phyloP scores from a whole-genome alignment of 92 coral and sea anemone species.

The Umimayanthus kanabou region DNA sequence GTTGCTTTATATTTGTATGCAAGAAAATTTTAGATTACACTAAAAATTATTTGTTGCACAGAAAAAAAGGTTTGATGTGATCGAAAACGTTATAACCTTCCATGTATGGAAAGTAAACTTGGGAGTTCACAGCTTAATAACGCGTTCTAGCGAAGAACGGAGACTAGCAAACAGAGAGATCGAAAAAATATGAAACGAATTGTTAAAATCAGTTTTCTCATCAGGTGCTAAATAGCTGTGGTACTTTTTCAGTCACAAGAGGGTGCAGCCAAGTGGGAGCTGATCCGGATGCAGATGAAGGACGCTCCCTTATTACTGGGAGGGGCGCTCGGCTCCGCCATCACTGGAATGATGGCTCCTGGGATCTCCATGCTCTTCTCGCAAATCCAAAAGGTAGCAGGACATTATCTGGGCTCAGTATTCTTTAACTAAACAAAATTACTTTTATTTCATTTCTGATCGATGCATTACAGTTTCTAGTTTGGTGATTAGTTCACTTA shows the following conservation, averaged over 20 bases:
- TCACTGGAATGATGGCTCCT: slow-evolving; percentile 95
- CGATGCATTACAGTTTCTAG: not conserved
- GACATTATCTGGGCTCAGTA: not conserved
- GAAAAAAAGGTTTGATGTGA: too few relatives aligned
- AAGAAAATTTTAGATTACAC: too few relatives aligned
- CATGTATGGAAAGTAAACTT: too few relatives aligned
- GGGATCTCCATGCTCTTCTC: slow-evolving; percentile 86
- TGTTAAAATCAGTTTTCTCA: too few relatives aligned
- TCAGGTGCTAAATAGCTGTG: not conserved
- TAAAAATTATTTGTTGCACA: too few relatives aligned
- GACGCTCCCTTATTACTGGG: slow-evolving; percentile 85
- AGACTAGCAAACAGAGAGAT: too few relatives aligned
- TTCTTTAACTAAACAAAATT: too few relatives aligned
- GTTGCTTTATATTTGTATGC: too few relatives aligned
- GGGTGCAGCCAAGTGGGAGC: slow-evolving; percentile 66
- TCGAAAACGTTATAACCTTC: too few relatives aligned
- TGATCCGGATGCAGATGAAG: slow-evolving; percentile 67
- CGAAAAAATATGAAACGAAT: too few relatives aligned
- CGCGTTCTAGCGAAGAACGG: too few relatives aligned
- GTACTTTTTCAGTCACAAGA: slow-evolving; percentile 55
- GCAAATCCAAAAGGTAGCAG: slow-evolving; percentile 84
- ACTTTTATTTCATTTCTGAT: not conserved
- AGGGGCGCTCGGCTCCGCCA: slow-evolving; percentile 85
- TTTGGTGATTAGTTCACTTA: not conserved
- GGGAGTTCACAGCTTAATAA: too few relatives aligned